Evolutionary conservation across 1,140 invertebrate genomes (phyloP).

Genomic region (Asbolus verrucosus): DNA sequence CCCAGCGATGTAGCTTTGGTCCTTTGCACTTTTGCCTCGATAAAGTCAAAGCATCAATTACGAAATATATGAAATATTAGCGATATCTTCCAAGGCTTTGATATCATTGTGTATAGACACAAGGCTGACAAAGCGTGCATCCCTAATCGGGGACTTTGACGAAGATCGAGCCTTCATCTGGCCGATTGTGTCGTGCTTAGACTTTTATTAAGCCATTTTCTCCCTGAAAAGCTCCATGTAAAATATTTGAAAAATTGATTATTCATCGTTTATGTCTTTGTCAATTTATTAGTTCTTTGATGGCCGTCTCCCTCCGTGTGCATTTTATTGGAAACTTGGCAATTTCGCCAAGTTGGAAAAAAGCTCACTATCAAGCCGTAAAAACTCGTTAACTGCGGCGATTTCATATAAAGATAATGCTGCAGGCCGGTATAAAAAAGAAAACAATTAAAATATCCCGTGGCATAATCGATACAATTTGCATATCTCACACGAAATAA

Average conservation of each 20-base stretch:
- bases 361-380: background rate
- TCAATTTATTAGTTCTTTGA: constrained; percentile 55
- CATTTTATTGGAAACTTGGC: background rate
- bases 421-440: constrained; percentile 9
- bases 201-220: constrained; percentile 59
- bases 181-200: constrained; percentile 52
- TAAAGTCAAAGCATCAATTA: constrained; percentile 42
- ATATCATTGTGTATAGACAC: constrained; percentile 48
- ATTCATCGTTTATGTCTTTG: constrained; percentile 58
- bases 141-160: constrained; percentile 33
- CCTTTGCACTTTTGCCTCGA: constrained; percentile 15
- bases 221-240: constrained; percentile 55
- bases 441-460: constrained; percentile 47
- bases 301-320: background rate
- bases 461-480: constrained; percentile 49
- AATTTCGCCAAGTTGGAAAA: background rate
- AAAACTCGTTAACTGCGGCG: background rate
- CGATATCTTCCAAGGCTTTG: constrained; percentile 41
- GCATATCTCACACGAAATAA: constrained; percentile 52
- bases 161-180: constrained; percentile 24
- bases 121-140: constrained; percentile 9
- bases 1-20: background rate
- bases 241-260: constrained; percentile 61
- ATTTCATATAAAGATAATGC: constrained; percentile 8
- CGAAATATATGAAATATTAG: constrained; percentile 45